Base-by-base conservation (phyloP, 2,797 vertebrate genomes). In the Trachurus trachurus region DNA sequence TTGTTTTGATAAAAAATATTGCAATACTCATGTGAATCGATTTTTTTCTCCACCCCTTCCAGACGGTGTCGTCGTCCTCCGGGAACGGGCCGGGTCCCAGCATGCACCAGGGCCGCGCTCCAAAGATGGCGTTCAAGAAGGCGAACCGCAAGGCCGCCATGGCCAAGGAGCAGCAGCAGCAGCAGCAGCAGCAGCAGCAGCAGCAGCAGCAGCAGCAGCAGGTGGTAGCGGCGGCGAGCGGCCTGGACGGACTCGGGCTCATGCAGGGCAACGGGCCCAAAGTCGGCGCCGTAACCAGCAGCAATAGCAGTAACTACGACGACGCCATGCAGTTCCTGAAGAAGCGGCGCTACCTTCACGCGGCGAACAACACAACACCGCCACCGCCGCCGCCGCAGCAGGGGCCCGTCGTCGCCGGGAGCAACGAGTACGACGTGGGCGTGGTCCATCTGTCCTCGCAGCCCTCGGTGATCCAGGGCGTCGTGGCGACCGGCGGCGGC, bases 291-390 rank as follows among this genome's bases (percentile, higher is more conserved):
- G 26, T 26, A 26, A 26, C 26, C 26, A 26, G 26, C 26, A 26
- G 95, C 12, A 93, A 95, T 86, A 96, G 94, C 95, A 96, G 96
- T 93, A 98, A 97, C 93, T 99, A 99, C 0, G 97, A 99, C 17
- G 98, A 99, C 66, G 98, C 98, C 95, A 98, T 99, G 97, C 98
- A 99, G 93, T 99, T 99, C 86, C 93, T 99, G 66, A 99, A 99
- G 96, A 99, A 99, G 85, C 95, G 97, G 78, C 96, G 98, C 85
- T 99, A 99, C 90, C 91, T 99, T 75, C 96, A 98, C n/a, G 94
- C 96, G 62, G 94, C 96, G 58, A 96, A 95, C 92, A 96, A 94
- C 88, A 95, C 95, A 90, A 95, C 92, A 80, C 89, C 96, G 78
- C 56, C 91, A 26, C 26, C 26, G 26, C 26, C 26, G 26, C 26